A percentile compares a stretch with the other conserved stretches of the same genome.
Evolutionary conservation across 2,113 vertebrate genomes (phyloP).

Genomic region (Elaphurus davidianus): DNA sequence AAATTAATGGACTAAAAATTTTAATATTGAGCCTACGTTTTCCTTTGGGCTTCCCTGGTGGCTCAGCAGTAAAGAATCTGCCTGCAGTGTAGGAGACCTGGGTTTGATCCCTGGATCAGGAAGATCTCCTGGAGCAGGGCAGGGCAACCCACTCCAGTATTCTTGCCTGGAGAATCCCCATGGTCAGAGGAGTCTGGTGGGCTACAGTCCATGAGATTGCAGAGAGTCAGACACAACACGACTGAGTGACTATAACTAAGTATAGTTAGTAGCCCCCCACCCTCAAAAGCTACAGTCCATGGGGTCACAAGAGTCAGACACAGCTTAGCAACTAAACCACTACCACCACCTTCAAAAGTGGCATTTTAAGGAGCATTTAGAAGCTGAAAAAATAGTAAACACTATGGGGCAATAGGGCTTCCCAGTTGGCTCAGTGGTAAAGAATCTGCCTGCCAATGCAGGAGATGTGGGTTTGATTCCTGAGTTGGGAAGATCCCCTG

Average conservation of each 20-base stretch:
- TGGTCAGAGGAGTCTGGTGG: too few relatives aligned
- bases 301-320: too few relatives aligned
- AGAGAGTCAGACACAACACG: too few relatives aligned
- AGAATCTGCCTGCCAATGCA: neutral
- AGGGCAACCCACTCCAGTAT: neutral
- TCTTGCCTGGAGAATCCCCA: too few relatives aligned
- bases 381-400: constrained; percentile 13
- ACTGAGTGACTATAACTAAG: too few relatives aligned
- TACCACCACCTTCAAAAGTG: neutral
- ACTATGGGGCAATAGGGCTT: neutral
- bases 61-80: neutral
- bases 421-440: neutral
- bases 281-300: too few relatives aligned
- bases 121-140: neutral
- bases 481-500: neutral
- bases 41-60: neutral
- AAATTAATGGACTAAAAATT: neutral
- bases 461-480: neutral
- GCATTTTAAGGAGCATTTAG: neutral
- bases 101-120: neutral
- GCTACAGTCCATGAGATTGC: too few relatives aligned
- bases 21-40: constrained; percentile 25
- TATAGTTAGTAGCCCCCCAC: too few relatives aligned
- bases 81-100: neutral
- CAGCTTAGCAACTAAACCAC: too few relatives aligned